Conservation (phyloP, 2,888 invertebrate species). For the Schizotus pectinicornis region DNA sequence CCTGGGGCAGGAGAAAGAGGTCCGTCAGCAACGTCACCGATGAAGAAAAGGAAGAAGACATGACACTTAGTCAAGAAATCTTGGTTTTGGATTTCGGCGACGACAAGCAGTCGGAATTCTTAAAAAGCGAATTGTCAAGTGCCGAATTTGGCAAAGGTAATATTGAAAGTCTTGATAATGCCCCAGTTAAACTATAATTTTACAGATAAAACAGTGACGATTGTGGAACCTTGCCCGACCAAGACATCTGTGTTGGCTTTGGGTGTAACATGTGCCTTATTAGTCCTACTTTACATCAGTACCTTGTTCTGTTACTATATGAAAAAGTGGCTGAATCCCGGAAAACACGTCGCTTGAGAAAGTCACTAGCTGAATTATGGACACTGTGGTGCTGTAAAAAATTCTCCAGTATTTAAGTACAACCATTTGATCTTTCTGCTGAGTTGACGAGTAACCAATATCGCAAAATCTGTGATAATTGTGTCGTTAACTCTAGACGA, state of each 20-base stretch:
- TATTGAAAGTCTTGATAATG: constrained; percentile 6
- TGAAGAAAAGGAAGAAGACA: constrained; percentile 76
- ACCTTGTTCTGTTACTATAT: constrained; percentile 93
- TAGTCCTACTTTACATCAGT: constrained; percentile 87
- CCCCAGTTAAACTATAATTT: constrained; percentile 37
- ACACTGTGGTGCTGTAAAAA: constrained; percentile 39
- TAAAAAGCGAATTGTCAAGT: constrained; percentile 77
- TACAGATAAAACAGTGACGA: constrained; percentile 87
- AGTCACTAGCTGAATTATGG: constrained; percentile 13
- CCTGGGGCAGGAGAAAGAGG: constrained; percentile 90
- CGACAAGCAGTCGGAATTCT: constrained; percentile 82
- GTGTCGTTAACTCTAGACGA: constrained; percentile 34
- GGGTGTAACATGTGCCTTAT: constrained; percentile 88
- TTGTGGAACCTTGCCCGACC: constrained; percentile 90
- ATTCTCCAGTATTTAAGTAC: constrained; percentile 9
- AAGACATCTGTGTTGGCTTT: constrained; percentile 89
- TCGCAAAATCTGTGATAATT: constrained; percentile 29
- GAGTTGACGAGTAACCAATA: constrained; percentile 38
- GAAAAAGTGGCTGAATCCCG: constrained; percentile 88
- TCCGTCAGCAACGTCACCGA: constrained; percentile 65
- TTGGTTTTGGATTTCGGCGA: constrained; percentile 92
- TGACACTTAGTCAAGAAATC: constrained; percentile 95
- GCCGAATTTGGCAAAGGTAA: constrained; percentile 77
- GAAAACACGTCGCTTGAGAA: constrained; percentile 76
- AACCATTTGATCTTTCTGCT: constrained; percentile 44